These are phyloP conservation scores for Heliornis fulica DNA, from an alignment of 2,113 vertebrate genomes.

Conservation along the genomic window DNA sequence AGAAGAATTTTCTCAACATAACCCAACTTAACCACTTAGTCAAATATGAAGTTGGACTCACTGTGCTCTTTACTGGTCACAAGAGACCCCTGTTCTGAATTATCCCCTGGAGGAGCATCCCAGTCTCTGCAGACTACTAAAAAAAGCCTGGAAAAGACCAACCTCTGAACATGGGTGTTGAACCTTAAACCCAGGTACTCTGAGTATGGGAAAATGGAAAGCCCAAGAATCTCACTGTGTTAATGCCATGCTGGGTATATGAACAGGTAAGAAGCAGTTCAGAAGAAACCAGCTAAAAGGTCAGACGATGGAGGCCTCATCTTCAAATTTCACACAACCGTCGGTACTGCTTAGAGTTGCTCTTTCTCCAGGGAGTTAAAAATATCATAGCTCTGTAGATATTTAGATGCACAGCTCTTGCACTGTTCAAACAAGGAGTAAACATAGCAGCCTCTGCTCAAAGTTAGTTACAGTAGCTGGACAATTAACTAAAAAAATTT, in stretches of 20 bases:
- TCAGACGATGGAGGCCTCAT: background rate
- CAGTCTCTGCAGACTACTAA: background rate
- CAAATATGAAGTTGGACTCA: background rate
- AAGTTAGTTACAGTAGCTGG: background rate
- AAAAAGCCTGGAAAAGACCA: background rate
- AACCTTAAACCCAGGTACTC: background rate
- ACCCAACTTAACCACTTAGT: background rate
- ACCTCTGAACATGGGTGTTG: fast-evolving
- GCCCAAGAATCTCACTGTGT: background rate
- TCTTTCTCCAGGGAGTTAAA: background rate
- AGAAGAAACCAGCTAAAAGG: background rate
- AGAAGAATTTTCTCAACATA: background rate
- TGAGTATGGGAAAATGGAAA: background rate
- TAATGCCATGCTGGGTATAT: background rate
- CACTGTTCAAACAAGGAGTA: background rate
- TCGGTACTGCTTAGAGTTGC: background rate
- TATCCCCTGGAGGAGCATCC: background rate
- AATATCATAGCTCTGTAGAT: background rate
- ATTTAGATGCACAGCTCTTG: background rate
- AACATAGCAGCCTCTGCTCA: background rate
- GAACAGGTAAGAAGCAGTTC: background rate
- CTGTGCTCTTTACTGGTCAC: background rate
- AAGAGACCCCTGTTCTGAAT: background rate
- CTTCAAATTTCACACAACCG: background rate
- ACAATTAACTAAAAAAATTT: background rate